phyloP scores from a whole-genome alignment of 2,888 invertebrate species.

The Synanthedon tipuliformis region DNA sequence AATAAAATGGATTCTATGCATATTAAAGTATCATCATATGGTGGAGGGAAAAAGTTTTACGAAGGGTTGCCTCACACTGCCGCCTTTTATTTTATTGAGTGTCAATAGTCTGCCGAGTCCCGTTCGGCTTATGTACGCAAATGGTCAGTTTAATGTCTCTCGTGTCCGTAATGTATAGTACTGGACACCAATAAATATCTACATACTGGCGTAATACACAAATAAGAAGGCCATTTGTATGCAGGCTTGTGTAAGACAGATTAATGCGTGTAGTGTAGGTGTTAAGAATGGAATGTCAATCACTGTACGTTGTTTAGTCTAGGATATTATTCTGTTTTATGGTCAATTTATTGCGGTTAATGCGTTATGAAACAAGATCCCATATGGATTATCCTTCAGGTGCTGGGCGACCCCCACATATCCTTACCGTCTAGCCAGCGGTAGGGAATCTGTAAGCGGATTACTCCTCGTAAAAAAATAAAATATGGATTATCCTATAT shows the following conservation, averaged over 20 bases:
- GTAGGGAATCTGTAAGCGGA: too few species aligned
- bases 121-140: neutral
- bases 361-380: too few species aligned
- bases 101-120: slow-evolving; percentile 39
- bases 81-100: slow-evolving; percentile 47
- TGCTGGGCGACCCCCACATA: too few species aligned
- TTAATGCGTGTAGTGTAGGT: neutral
- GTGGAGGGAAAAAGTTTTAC: slow-evolving; percentile 46
- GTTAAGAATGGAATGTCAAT: neutral
- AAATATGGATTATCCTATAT: too few species aligned
- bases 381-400: too few species aligned
- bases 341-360: too few species aligned
- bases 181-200: neutral
- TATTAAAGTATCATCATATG: slow-evolving; percentile 65
- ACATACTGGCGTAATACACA: neutral
- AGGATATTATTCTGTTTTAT: too few species aligned
- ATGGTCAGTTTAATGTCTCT: neutral
- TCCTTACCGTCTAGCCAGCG: too few species aligned
- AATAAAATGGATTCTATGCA: slow-evolving; percentile 65
- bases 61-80: slow-evolving; percentile 43
- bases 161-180: neutral
- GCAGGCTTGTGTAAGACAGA: neutral
- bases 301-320: too few species aligned
- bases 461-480: too few species aligned
- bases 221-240: neutral